phyloP scores from a whole-genome alignment of 2,797 vertebrate species.

The Holocentrus rufus region DNA sequence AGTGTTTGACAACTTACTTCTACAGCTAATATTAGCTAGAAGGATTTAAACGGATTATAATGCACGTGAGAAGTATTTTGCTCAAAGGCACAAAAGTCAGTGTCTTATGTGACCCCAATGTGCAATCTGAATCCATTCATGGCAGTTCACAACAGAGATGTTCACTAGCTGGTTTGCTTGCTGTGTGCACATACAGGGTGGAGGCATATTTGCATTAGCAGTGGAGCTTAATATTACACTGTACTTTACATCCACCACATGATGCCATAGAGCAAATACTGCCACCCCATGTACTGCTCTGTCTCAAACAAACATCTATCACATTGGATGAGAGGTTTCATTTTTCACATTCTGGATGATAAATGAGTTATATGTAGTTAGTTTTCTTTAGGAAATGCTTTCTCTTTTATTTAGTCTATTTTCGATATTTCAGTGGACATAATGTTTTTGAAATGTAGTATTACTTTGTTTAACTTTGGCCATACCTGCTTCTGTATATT shows the following conservation, averaged over 20 bases:
- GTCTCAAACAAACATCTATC: neutral
- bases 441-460: neutral
- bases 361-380: neutral
- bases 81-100: neutral
- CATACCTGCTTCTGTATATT: slow-evolving; percentile 97
- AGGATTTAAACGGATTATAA: neutral
- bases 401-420: neutral
- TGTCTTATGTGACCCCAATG: neutral
- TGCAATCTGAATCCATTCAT: neutral
- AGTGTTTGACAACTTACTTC: neutral
- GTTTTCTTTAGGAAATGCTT: neutral
- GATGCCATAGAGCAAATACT: slow-evolving; percentile 62
- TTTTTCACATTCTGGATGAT: neutral
- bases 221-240: slow-evolving; percentile 25
- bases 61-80: neutral
- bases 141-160: slow-evolving; percentile 3
- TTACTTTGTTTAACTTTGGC: neutral
- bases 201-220: slow-evolving; percentile 62
- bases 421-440: neutral
- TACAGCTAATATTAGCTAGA: no score
- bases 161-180: neutral
- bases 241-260: slow-evolving; percentile 27
- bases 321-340: neutral
- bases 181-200: slow-evolving; percentile 59
- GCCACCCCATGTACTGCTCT: slow-evolving; percentile 10